These are phyloP conservation scores for Meles meles DNA, from an alignment of 2,113 vertebrate genomes.

Conservation along the genomic window DNA sequence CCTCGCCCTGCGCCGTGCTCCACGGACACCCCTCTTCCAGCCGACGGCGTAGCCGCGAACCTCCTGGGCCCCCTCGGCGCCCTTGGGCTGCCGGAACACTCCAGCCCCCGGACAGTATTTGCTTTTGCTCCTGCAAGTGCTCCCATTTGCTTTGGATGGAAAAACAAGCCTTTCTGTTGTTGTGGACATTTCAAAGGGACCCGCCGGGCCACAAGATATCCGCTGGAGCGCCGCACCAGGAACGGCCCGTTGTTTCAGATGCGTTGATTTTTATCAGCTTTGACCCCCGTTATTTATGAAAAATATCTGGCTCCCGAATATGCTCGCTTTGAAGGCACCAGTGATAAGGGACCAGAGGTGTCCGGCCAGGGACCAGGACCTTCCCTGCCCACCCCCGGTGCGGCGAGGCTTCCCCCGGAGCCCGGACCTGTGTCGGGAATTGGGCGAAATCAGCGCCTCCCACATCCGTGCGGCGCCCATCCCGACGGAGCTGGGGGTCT, in stretches of 20 bases:
- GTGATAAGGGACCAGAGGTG: neutral
- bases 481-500: neutral
- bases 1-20: accelerated
- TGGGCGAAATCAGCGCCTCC: neutral
- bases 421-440: accelerated
- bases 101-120: neutral
- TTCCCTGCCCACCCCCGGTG: neutral
- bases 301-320: conserved; percentile 43
- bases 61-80: accelerated
- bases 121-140: neutral
- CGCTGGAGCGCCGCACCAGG: neutral
- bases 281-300: conserved; percentile 60
- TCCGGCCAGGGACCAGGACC: neutral
- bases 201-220: conserved; percentile 56
- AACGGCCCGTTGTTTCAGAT: conserved; percentile 46
- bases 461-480: accelerated
- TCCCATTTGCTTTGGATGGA: conserved; percentile 59
- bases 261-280: conserved; percentile 55
- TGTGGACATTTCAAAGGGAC: conserved; percentile 66
- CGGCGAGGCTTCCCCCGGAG: neutral
- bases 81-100: neutral
- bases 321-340: conserved; percentile 13
- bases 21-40: accelerated
- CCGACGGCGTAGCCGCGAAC: accelerated
- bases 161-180: conserved; percentile 69